Conservation (phyloP, 2,888 invertebrate species). For the Campoplex nolae region DNA sequence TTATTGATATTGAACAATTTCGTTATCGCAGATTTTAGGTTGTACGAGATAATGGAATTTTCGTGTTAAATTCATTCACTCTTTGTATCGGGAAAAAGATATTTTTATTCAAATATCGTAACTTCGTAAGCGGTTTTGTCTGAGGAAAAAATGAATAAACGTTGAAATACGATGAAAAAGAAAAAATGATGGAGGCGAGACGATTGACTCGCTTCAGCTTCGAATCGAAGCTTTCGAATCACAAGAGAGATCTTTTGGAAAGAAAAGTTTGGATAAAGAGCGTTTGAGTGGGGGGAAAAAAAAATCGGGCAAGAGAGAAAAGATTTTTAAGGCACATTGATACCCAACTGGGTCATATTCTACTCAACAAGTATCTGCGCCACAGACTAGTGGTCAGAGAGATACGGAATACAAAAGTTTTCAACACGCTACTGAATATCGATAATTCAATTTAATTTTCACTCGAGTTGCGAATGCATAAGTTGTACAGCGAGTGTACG, state of each 20-base stretch:
- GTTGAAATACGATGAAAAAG: background rate
- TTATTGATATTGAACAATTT: background rate
- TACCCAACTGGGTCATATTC: constrained; percentile 58
- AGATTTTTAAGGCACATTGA: constrained; percentile 9
- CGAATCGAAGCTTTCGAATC: constrained; percentile 10
- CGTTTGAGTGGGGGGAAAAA: background rate
- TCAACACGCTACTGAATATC: constrained; percentile 45
- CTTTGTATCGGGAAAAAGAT: no score
- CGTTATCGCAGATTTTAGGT: background rate
- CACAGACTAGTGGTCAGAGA: constrained; percentile 35
- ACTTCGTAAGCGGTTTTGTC: background rate
- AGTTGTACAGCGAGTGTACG: constrained; percentile 36
- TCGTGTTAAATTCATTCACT: background rate
- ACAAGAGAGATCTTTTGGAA: background rate
- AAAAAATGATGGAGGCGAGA: constrained; percentile 6
- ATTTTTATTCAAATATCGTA: background rate
- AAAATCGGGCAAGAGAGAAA: background rate
- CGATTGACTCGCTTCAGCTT: constrained; percentile 51
- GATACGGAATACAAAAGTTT: constrained; percentile 27
- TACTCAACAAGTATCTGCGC: constrained; percentile 13
- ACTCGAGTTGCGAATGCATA: constrained; percentile 42
- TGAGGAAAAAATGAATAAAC: background rate
- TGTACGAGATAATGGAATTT: background rate
- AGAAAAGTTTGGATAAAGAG: constrained; percentile 9
- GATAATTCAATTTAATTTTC: constrained; percentile 61